phyloP scores from a whole-genome alignment of 2,888 invertebrate genomes.

The Pyrrhosoma nymphula region DNA sequence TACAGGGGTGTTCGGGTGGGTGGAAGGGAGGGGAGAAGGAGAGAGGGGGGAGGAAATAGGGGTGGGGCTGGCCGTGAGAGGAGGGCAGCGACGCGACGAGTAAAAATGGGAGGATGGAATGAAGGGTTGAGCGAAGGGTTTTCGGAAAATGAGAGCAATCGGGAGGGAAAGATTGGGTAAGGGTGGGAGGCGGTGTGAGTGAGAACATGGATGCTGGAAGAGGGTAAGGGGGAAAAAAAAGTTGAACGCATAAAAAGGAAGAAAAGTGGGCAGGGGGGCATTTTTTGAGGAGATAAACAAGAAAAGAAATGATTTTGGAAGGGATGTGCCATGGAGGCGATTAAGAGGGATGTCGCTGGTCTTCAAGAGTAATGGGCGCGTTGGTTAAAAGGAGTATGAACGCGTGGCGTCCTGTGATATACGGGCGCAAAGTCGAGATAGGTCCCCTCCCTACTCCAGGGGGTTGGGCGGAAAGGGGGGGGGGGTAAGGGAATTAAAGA shows the following conservation, averaged over 20 bases:
- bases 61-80: too few relatives aligned
- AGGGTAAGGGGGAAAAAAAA: neutral
- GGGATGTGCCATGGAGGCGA: neutral
- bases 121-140: neutral
- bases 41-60: too few relatives aligned
- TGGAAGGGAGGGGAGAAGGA: too few relatives aligned
- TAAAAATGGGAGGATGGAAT: neutral
- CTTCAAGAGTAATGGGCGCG: neutral
- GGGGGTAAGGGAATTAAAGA: neutral
- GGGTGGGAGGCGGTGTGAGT: neutral
- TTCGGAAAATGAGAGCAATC: neutral
- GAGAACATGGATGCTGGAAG: neutral
- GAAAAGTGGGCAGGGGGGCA: neutral
- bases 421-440: conserved; percentile 19
- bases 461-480: neutral
- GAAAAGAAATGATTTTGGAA: neutral
- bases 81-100: too few relatives aligned
- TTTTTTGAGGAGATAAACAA: neutral
- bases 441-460: neutral
- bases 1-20: too few relatives aligned
- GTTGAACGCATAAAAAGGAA: neutral
- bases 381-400: neutral
- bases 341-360: conserved; percentile 22
- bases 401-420: conserved; percentile 19
- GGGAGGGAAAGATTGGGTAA: neutral